Evolutionary conservation across 2,797 vertebrate species (phyloP), one percentile per base, ranked within the genome.

Genomic region (Sebastolobus alascanus): DNA sequence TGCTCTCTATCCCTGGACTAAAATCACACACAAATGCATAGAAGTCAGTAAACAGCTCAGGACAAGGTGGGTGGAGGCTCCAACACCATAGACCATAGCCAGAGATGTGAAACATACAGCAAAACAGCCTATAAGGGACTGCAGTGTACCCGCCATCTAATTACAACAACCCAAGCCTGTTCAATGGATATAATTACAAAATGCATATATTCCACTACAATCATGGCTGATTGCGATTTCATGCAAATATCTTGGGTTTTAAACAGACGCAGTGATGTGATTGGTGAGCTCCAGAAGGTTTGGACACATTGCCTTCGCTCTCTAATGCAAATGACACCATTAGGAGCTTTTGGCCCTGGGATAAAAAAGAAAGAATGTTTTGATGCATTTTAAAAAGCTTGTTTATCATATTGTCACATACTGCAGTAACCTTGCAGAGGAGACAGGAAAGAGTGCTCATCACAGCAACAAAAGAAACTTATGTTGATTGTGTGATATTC

Each of bases 301-400:
- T 67, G 68, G 13, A 73, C 67, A 87, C 72, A 75, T 81, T 86
- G 82, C 55, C 61, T 80, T 55, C 46, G 64, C 75, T 87, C 86
- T 91, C 64, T 76, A 82, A 91, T 91, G 76, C 86, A 93, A 92
- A 93, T 91, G 80, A 90, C 70, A 68, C 79, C 76, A 90, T 88
- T 81, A 77, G 16, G 73, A 79, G 69, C 60, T 75, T 84, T 77
- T 80, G 71, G 74, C 80, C 63, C 63, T 77, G 43, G 69, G 65
- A 81, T 77, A 60, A 75, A 87, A 87, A 76, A 85, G 65, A 83
- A 81, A 80, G 50, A 68, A 12, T 27, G 10, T 68, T 82, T 76
- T 77, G 65, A 75, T 83, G 75, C 73, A 75, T 65, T 77, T 84
- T 68, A 55, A 88, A 81, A 82, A 22, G 33, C 22, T 20, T 69